Percentiles rank a stretch among this genome's conserved stretches.
These are phyloP conservation scores for Channa striata DNA, from an alignment of 2,797 vertebrate species.

Conservation along the genomic window DNA sequence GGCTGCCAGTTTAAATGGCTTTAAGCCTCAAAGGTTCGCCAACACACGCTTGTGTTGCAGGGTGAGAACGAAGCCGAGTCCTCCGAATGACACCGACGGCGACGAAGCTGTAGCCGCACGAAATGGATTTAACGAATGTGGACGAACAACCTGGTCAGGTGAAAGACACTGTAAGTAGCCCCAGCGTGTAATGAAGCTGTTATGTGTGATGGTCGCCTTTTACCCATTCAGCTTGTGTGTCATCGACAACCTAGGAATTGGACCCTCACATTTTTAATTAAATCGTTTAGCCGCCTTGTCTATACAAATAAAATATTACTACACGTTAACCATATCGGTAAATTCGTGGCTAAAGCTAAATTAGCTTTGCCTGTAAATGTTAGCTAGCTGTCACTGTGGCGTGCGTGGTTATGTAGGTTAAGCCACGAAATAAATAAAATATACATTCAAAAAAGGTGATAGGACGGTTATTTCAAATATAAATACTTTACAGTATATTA, in stretches of 20 bases:
- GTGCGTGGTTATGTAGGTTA: too few relatives aligned
- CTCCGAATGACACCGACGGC: conserved; percentile 43
- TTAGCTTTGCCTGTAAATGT: not conserved
- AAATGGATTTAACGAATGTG: conserved; percentile 37
- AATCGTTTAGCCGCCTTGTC: too few relatives aligned
- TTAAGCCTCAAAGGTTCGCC: not conserved
- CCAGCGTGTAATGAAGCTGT: too few relatives aligned
- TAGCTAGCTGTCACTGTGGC: not conserved
- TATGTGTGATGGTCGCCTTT: too few relatives aligned
- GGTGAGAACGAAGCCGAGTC: not conserved
- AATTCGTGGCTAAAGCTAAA: not conserved
- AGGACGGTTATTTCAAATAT: fast-evolving
- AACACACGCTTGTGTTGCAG: not conserved
- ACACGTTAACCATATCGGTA: too few relatives aligned
- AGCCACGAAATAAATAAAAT: too few relatives aligned
- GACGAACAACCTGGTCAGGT: not conserved
- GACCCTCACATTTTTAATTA: too few relatives aligned
- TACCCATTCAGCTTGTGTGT: too few relatives aligned
- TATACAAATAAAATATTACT: too few relatives aligned
- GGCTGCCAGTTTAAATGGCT: conserved; percentile 23
- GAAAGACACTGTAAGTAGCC: conserved; percentile 36
- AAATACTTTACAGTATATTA: too few relatives aligned
- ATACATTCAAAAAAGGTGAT: fast-evolving
- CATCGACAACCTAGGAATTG: too few relatives aligned
- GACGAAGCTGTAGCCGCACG: not conserved